Evolutionary conservation across 2,797 vertebrate species (phyloP).

Genomic region (Periparus ater): DNA sequence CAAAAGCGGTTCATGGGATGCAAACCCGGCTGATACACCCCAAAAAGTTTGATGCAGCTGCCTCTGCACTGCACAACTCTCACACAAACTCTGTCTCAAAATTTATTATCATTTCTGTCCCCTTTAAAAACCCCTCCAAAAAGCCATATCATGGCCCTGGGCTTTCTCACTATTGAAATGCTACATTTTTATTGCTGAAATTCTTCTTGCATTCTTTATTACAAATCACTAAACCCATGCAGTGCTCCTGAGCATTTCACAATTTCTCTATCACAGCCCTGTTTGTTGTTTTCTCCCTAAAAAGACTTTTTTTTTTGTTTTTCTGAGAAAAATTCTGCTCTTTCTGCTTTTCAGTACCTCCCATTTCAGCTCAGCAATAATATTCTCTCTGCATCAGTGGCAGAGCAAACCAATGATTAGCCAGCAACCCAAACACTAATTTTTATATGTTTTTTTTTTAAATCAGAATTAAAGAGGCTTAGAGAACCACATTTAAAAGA

Average conservation of each 20-base stretch:
- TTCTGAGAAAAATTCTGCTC: not conserved
- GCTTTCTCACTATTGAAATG: not conserved
- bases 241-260: not conserved
- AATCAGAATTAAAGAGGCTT: not conserved
- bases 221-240: not conserved
- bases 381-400: not conserved
- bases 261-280: not conserved
- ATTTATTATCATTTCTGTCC: not conserved
- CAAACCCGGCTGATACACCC: accelerated
- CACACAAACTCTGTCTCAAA: not conserved
- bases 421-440: not conserved
- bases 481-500: not conserved
- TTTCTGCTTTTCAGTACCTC: not conserved
- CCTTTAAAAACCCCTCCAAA: not conserved
- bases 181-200: not conserved
- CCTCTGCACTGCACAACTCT: not conserved
- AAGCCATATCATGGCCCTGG: accelerated
- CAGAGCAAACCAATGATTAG: not conserved
- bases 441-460: not conserved
- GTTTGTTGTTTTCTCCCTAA: not conserved
- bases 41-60: accelerated
- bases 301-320: not conserved
- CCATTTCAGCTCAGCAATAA: not conserved
- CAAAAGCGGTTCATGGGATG: accelerated
- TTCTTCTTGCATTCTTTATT: not conserved